Evolutionary conservation across 2,888 invertebrate genomes (phyloP).

Genomic region (Drosophila prolongata): DNA sequence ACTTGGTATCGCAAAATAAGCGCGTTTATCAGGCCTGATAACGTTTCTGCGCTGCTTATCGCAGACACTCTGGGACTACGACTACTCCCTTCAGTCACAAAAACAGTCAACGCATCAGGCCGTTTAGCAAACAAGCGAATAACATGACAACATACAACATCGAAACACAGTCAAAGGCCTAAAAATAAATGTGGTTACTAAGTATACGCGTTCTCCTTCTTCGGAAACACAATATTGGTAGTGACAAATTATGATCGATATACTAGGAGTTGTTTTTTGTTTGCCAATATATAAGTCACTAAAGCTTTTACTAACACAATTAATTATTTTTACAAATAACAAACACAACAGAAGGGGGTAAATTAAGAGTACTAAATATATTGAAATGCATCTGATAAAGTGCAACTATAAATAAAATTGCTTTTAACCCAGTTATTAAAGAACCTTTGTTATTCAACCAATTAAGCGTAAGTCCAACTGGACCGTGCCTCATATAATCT

Average conservation of each 20-base stretch:
- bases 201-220: neutral
- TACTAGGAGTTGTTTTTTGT: conserved; percentile 2
- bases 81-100: conserved; percentile 7
- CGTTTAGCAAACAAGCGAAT: conserved; percentile 22
- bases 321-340: neutral
- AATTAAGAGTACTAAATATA: neutral
- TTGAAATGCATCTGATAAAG: too few species aligned
- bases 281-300: conserved; percentile 6
- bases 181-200: conserved; percentile 20
- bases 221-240: neutral
- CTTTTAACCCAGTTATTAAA: neutral
- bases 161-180: conserved; percentile 16
- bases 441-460: conserved; percentile 22
- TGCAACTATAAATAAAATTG: neutral
- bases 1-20: conserved; percentile 11
- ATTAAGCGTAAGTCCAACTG: conserved; percentile 11
- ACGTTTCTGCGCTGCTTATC: conserved; percentile 56
- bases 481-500: conserved; percentile 16
- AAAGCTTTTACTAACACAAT: neutral
- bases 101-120: conserved; percentile 50
- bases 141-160: conserved; percentile 30
- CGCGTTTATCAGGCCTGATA: conserved; percentile 49
- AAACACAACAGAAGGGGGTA: neutral
- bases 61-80: conserved; percentile 26
- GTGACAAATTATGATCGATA: conserved; percentile 29